Base-by-base conservation (phyloP, 2,888 invertebrate genomes). In the Nysson spinosus region DNA sequence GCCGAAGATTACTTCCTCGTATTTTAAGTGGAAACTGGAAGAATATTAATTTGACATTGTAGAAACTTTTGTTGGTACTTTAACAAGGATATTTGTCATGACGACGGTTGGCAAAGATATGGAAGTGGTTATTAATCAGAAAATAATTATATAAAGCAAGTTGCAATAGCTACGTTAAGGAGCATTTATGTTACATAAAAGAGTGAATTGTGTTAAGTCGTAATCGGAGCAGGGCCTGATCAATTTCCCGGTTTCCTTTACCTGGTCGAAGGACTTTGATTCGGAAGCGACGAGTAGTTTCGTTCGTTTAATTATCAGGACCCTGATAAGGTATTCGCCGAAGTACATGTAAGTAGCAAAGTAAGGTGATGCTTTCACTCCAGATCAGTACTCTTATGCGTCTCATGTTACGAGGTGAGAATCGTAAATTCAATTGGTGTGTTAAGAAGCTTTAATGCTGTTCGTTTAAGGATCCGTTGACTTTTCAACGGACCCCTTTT, bases 331-430 rank as follows among this genome's bases (percentile, higher is more conserved):
- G 14, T 22, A 14, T 19, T 54, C 14, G 39, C 22, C 22, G 24
- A 47, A 24, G 43, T 19, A 49, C 43, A 37, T 17, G 30, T n/a
- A 1, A 51, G 3, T 22, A 35, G 28, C 6, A 22, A 26, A 12
- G 7, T 14, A 49, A 20, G 28, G 40, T 52, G 34, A 35, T 64
- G 32, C 71, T 72, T 72, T 71, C 71, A 69, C 64, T 64, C 44
- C 35, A 35, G 56, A 42, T 69, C 32, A n/a, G 9, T 55, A 34
- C 20, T 47, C 16, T 7, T 30, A 22, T 16, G 46, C 16, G 44
- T 63, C 54, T 54, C 40, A 12, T 9, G 11, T 49, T 35, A 28
- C 20, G 26, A 28, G 30, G 12, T 20, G 16, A 47, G 28, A 47
- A 39, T 50, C 24, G 19, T 17, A 24, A 44, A 54, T 44, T n/a